Base-by-base conservation (phyloP, 2,113 vertebrate species). In the Castor canadensis region DNA sequence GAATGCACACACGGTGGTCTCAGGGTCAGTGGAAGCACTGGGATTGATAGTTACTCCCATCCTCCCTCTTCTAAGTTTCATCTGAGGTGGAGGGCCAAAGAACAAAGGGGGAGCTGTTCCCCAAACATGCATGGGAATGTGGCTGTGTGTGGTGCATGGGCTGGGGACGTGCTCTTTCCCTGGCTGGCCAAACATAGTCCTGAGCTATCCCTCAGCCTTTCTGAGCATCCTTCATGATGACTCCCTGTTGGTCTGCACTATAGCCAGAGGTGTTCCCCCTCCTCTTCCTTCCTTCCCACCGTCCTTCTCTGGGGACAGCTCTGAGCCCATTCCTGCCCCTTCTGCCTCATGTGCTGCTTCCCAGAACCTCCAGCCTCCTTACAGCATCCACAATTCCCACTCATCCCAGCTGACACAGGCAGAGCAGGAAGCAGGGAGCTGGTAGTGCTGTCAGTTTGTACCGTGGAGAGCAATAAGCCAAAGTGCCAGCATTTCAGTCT, bases 41-140 rank as follows among this genome's bases (percentile, higher is more conserved):
- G 9, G 49, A 20, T 17, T 77, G 19, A 13, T 22, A 17, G 75
- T 9, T 28, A 52, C 40, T 15, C n/a, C n/a, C 4, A 4, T 10
- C 24, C 0, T 5, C n/a, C 75, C 12, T 45, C n/a, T 2, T 7
- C 69, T 35, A 30, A 40, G 19, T 49, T 60, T 81, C 32, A 52
- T 66, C 45, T 49, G 16, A 15, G 40, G 62, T 11, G 12, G 62
- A 54, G 67, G 73, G 22, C 56, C 43, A 7, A 6, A n/a, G 62
- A 49, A 32, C 24, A 1, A 1, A 0, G 17, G 52, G 19, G 45
- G 16, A 17, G 93, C 10, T 64, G 54, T 81, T 30, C 20, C 71
- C 17, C 12, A 58, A 28, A 40, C 40, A 26, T 0, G 17, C 6
- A 1, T 17, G 22, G 76, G 40, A 26, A n/a, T 3, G 4, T 0